Base-by-base conservation (phyloP, 1,140 invertebrate genomes). In the Leptoteleia sp. region DNA sequence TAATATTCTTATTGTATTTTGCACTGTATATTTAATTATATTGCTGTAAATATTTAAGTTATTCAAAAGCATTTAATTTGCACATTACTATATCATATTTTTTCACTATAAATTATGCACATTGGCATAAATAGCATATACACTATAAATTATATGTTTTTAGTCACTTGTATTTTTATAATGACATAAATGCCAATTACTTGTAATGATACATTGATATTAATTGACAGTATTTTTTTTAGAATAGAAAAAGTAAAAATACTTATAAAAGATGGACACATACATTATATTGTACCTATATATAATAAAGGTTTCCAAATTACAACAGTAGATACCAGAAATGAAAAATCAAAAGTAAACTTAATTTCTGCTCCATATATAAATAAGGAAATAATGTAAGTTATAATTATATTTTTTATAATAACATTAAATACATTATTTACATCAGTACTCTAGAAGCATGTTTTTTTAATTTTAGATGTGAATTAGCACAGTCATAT, bases 241-340 rank as follows among this genome's bases (percentile, higher is more conserved):
- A 75, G 88, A 48, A 81, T 88, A 70, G 83, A 89, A 76, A 85
- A 90, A 77, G 86, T 89, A 3, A 88, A 87, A 42, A 94, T 93
- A 93, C 91, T 92, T 82, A 91, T 93, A 33, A 90, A 92, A 68
- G 90, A 92, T 73, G 91, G 91, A 15, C 87, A 91, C 35, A 83
- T 95, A 9, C 90, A 94, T 62, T 93, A 95, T 83, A 90, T 94
- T 78, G 80, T 94, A 38, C 93, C 93, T 0, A 89, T 91, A 12
- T 91, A 91, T 78, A 91, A 91, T 8, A 93, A 92, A 19, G 93
- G 93, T 64, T 84, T 94, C n/a, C 93, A 95, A 86, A 90, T 95
- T 1, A 94, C 76, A 92, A 93, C 65, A 87, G 92, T 19, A 90
- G 91, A 76, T n/a, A 92, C 91, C 4, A 93, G 93, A n/a, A n/a